phyloP scores from a whole-genome alignment of 2,797 vertebrate species.

The Lerista edwardsae region DNA sequence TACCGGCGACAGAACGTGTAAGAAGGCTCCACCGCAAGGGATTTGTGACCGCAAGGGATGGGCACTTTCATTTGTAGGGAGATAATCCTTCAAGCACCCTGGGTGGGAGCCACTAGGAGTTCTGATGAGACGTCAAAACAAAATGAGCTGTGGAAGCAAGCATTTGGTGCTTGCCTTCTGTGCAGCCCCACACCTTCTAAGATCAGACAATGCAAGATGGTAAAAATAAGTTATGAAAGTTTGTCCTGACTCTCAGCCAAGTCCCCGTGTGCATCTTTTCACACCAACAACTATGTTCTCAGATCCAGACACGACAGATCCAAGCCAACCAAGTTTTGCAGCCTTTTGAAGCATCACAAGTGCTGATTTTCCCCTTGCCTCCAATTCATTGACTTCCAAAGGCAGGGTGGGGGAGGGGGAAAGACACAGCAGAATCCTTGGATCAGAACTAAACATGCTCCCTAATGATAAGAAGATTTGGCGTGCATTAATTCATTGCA shows the following conservation, averaged over 20 bases:
- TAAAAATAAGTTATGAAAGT: too few relatives aligned
- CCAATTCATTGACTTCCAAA: neutral
- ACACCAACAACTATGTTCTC: neutral
- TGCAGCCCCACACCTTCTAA: neutral
- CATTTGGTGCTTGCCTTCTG: too few relatives aligned
- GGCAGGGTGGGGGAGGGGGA: neutral
- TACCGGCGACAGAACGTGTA: too few relatives aligned
- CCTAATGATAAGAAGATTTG: neutral
- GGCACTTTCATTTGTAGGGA: too few relatives aligned
- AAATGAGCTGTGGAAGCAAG: too few relatives aligned
- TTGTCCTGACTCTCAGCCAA: neutral
- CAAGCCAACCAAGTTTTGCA: neutral
- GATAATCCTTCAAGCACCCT: too few relatives aligned
- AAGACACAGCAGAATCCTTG: constrained; percentile 5
- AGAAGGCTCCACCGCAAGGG: too few relatives aligned
- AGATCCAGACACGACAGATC: neutral
- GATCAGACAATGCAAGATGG: neutral
- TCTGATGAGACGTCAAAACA: neutral
- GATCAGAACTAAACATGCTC: neutral
- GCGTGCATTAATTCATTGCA: neutral
- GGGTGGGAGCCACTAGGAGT: too few relatives aligned
- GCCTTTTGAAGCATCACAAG: too few relatives aligned
- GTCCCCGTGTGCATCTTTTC: neutral
- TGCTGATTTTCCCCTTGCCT: neutral
- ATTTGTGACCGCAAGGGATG: too few relatives aligned